Base-by-base conservation (phyloP, 1,140 invertebrate genomes). In the Drepana arcuata region DNA sequence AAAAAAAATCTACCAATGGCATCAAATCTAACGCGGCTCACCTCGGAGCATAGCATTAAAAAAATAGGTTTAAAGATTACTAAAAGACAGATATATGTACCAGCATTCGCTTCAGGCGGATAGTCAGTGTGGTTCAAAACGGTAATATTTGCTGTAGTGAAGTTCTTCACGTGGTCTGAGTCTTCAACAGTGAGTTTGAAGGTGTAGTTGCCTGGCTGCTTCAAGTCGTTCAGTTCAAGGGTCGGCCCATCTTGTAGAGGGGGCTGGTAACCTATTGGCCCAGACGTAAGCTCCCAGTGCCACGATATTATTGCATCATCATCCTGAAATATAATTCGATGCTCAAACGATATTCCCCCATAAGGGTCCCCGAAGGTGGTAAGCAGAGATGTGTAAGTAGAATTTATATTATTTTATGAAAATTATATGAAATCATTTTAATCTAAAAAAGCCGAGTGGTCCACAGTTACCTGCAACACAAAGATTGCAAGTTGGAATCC, bases 141-240 rank as follows among this genome's bases (percentile, higher is more conserved):
- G 16, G 91, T 94, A 31, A 98, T 92, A 78, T 94, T 95, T 15
- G 95, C 95, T 10, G 88, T 90, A 0, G 94, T 94, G 1, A 88
- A 95, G 80, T 95, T 96, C 29, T 88, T 91, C 0, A 90, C 90
- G 48, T 94, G 93, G 78, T 97, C 93, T 0, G 93, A 93, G 79
- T 98, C 96, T 53, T 94, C 94, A 0, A 98, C 94, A 2, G 94
- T 97, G 38, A 98, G 83, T 88, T 94, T 95, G 65, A 98, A 96
- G 0, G 91, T 94, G 60, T 98, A 98, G 79, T 95, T 95, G 37
- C 96, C 96, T 3, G 95, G 92, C 30, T 91, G 88, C 24, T 86
- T 88, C 2, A 94, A 84, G 79, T 95, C 92, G 37, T 92, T 91
- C 9, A 98, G 70, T 50, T 93, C 91, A 12, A 96, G 80, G 1